A percentile compares a stretch with the other conserved stretches of the same genome.
These are phyloP conservation scores for Drosophila asahinai DNA, from an alignment of 1,140 invertebrate genomes.

Conservation along the genomic window DNA sequence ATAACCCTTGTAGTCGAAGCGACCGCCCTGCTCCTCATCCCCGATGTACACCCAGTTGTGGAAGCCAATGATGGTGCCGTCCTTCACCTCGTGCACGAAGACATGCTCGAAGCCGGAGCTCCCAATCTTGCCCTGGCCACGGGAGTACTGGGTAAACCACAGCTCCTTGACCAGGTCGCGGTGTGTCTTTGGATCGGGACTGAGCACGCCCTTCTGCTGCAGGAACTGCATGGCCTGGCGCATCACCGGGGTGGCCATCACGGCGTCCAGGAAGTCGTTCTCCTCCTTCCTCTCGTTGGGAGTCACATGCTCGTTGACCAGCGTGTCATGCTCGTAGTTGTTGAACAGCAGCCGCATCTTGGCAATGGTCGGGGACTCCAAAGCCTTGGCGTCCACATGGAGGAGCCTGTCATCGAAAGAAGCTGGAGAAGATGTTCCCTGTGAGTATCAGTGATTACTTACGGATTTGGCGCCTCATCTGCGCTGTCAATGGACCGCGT, in stretches of 20 bases:
- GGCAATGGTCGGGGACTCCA: slow-evolving; percentile 87
- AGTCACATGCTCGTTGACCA: slow-evolving; percentile 92
- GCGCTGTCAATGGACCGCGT: slow-evolving; percentile 88
- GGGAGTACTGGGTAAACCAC: slow-evolving; percentile 93
- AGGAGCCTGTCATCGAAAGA: slow-evolving; percentile 50
- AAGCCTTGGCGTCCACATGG: slow-evolving; percentile 60
- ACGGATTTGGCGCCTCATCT: slow-evolving; percentile 91
- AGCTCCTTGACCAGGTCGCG: slow-evolving; percentile 90
- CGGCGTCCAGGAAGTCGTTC: slow-evolving; percentile 90
- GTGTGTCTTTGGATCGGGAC: slow-evolving; percentile 89
- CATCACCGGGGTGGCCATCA: slow-evolving; percentile 91
- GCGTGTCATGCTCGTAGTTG: slow-evolving; percentile 91
- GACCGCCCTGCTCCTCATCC: slow-evolving; percentile 89
- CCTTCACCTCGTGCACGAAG: slow-evolving; percentile 93
- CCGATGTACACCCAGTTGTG: slow-evolving; percentile 96
- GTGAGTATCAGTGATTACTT: slow-evolving; percentile 77
- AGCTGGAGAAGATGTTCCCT: too few relatives aligned
- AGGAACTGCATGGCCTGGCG: slow-evolving; percentile 90
- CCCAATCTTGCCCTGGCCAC: slow-evolving; percentile 90
- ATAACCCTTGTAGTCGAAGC: slow-evolving; percentile 92
- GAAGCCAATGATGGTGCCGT: slow-evolving; percentile 91
- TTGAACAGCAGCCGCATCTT: slow-evolving; percentile 90
- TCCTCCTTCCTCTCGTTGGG: slow-evolving; percentile 91
- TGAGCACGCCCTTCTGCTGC: slow-evolving; percentile 88
- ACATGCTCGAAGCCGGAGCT: slow-evolving; percentile 95